phyloP scores from a whole-genome alignment of 2,888 invertebrate species.

The Drosophila paranaensis region DNA sequence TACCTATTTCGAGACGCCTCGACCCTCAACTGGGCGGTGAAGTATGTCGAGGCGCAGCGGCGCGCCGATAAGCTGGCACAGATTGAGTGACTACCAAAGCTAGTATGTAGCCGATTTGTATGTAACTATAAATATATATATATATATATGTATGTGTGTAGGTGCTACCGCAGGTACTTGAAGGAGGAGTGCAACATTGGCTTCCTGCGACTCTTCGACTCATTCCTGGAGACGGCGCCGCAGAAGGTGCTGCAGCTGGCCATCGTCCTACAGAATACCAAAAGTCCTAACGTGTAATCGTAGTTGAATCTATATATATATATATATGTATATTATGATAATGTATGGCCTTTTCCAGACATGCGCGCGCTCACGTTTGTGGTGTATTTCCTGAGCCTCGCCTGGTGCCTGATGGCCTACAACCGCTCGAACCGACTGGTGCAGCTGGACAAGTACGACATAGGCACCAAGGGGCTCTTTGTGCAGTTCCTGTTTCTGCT shows the following conservation, averaged over 20 bases:
- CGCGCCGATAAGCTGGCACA: slow-evolving; percentile 41
- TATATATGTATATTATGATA: no score
- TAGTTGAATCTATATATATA: background rate
- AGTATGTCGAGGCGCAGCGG: slow-evolving; percentile 44
- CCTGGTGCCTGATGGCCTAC: slow-evolving; percentile 64
- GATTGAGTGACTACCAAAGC: slow-evolving; percentile 26
- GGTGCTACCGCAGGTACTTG: slow-evolving; percentile 51
- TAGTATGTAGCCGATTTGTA: no score
- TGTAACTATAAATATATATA: background rate
- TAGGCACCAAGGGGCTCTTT: slow-evolving; percentile 51
- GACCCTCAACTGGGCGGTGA: slow-evolving; percentile 46
- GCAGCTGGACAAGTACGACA: slow-evolving; percentile 64
- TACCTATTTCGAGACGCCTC: slow-evolving; percentile 64
- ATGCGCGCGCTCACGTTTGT: slow-evolving; percentile 46
- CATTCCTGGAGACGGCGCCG: slow-evolving; percentile 61
- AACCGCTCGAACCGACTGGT: slow-evolving; percentile 62
- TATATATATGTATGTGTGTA: slow-evolving; percentile 3
- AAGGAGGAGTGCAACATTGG: slow-evolving; percentile 68
- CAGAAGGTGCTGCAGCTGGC: slow-evolving; percentile 62
- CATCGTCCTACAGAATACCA: slow-evolving; percentile 44
- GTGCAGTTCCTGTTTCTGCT: slow-evolving; percentile 60
- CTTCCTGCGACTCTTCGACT: slow-evolving; percentile 62
- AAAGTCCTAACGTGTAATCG: slow-evolving; percentile 44
- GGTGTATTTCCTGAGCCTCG: slow-evolving; percentile 56
- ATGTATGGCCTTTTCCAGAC: slow-evolving; percentile 34